Evolutionary conservation across 2,797 vertebrate species (phyloP), one percentile per base, ranked within the genome.

Genomic region (Huso huso): DNA sequence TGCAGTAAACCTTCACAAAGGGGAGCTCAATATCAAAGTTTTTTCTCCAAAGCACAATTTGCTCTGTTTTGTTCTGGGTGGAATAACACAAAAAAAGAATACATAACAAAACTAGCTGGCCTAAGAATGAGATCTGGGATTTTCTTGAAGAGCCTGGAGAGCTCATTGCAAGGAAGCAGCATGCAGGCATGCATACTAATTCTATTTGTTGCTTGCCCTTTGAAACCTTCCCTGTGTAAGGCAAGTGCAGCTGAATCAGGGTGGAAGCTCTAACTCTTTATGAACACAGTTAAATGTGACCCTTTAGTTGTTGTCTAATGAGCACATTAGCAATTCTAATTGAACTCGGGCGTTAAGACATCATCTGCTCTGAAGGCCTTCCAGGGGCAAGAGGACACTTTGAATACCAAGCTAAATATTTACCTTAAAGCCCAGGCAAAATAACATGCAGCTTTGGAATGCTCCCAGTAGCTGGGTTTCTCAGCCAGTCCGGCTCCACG

Each of bases 261-360:
- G 51, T 50, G 37, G 58, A 66, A 64, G 69, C 69, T 53, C 12
- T 57, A 49, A 15, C 49, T 66, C 71, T 69, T 52, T 48, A 69
- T 72, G 66, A 72, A 64, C 64, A 55, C 69, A 48, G 37, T 62
- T 18, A 57, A 52, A 55, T 12, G 1, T 13, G 10, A 6, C 57
- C 51, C 8, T n/a, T 64, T 48, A 23, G 60, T 66, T 10, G 50
- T 13, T 50, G 49, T 53, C 66, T 65, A 65, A 64, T 61, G 61
- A 68, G 59, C 60, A 61, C 49, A 71, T 65, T 58, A 74, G 67
- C 69, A 75, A 72, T 66, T 75, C 65, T 73, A 73, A 72, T 72
- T 62, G 63, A 61, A 60, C 58, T 64, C 61, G 67, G 70, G 71
- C 69, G 69, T 61, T 66, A 62, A 59, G 68, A 70, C 63, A 66